These are phyloP conservation scores for Euthynnus affinis DNA, from an alignment of 2,797 vertebrate genomes.

Conservation along the genomic window DNA sequence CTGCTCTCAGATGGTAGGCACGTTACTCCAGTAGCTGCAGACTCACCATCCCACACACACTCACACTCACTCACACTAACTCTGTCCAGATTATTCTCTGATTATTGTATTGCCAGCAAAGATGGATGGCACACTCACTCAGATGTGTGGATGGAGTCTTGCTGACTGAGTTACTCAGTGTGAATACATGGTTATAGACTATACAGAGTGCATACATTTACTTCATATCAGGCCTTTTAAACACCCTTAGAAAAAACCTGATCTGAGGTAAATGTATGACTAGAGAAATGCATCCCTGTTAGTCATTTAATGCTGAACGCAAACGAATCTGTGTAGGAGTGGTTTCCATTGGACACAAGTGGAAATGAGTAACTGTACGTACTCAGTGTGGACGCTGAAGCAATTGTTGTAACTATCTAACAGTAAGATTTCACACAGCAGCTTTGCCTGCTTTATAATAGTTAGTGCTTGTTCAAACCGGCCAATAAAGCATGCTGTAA, in stretches of 20 bases:
- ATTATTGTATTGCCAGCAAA: too few relatives aligned
- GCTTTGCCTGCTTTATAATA: background rate
- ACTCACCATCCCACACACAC: too few relatives aligned
- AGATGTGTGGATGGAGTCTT: background rate
- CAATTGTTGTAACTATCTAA: background rate
- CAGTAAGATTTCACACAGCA: constrained; percentile 12
- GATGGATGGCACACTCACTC: background rate
- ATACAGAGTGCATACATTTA: background rate
- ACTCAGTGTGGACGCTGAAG: background rate
- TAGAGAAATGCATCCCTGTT: background rate
- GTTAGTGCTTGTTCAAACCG: constrained; percentile 21
- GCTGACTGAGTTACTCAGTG: background rate
- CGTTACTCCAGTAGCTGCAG: too few relatives aligned
- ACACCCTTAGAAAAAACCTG: background rate
- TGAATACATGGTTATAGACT: background rate
- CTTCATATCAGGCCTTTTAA: too few relatives aligned
- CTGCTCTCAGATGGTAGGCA: too few relatives aligned
- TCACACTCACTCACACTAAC: too few relatives aligned
- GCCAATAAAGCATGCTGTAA: constrained; percentile 46
- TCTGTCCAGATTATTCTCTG: too few relatives aligned
- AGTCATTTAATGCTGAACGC: background rate
- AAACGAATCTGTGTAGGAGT: background rate
- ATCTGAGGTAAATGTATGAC: background rate
- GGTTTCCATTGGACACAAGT: background rate
- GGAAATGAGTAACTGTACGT: background rate